A percentile compares a stretch with the other conserved stretches of the same genome.
These are phyloP conservation scores for Callipepla squamata DNA, from an alignment of 2,113 vertebrate species.

Conservation along the genomic window DNA sequence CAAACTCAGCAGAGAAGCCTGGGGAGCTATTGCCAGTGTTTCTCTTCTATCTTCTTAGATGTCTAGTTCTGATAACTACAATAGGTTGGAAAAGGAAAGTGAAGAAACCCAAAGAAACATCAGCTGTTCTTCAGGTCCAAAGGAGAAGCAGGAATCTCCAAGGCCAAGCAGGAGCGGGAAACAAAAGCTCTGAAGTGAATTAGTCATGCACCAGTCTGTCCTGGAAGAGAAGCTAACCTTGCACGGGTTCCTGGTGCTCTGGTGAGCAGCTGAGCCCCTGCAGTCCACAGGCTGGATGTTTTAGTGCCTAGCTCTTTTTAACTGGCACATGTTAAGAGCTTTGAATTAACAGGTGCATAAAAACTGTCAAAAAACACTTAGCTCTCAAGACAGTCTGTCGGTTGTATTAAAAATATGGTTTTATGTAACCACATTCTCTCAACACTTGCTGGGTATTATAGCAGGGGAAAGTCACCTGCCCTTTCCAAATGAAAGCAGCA, in stretches of 20 bases:
- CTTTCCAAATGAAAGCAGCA: conserved; percentile 34
- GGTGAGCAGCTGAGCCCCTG: conserved; percentile 74
- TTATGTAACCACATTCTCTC: conserved; percentile 79
- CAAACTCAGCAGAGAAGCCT: background rate
- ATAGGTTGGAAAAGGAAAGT: background rate
- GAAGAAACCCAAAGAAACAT: background rate
- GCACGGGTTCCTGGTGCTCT: conserved; percentile 41
- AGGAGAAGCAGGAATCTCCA: background rate
- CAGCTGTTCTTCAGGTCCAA: background rate
- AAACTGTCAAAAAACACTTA: conserved; percentile 86
- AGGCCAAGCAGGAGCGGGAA: background rate
- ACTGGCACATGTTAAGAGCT: conserved; percentile 87
- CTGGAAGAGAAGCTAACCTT: conserved; percentile 52
- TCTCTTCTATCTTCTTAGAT: background rate
- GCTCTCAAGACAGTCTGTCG: conserved; percentile 83
- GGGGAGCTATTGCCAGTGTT: background rate
- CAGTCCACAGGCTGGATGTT: conserved; percentile 71
- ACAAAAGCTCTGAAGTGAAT: conserved; percentile 12
- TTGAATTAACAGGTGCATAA: conserved; percentile 86
- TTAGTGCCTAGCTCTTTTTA: conserved; percentile 84
- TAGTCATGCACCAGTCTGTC: background rate
- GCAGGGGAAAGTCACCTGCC: conserved; percentile 72
- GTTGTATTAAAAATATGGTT: conserved; percentile 82
- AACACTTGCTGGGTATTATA: conserved; percentile 70
- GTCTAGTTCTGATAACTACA: background rate